Percentiles rank a stretch among this genome's conserved stretches.
Conservation (phyloP, 92 coral and sea anemone species). For the Metridium senile region DNA sequence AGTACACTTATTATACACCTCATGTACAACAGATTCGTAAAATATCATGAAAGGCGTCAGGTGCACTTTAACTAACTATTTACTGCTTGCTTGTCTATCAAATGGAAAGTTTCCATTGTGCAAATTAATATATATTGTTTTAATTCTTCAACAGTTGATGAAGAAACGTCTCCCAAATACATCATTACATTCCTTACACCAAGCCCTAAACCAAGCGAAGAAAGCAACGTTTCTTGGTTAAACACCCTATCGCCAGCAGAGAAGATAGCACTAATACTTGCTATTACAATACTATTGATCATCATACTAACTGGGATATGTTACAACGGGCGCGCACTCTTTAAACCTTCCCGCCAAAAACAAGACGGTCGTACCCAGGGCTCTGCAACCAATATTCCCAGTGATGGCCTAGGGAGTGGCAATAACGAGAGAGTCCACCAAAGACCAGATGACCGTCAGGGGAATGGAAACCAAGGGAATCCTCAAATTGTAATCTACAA, state of each 20-base stretch:
- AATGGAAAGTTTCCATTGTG: no score
- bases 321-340: conserved; percentile 21
- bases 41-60: no score
- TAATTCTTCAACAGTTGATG: neutral
- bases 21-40: no score
- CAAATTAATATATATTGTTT: no score
- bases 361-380: neutral
- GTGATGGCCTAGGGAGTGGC: neutral
- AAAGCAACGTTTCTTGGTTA: conserved; percentile 10
- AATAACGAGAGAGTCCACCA: neutral
- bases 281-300: conserved; percentile 20
- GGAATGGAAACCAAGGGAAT: neutral
- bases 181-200: neutral
- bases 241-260: conserved; percentile 34
- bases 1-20: no score
- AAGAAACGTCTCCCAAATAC: conserved; percentile 13
- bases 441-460: neutral
- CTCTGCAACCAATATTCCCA: neutral
- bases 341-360: neutral
- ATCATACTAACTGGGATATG: conserved; percentile 27
- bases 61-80: no score
- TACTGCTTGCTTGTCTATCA: no score
- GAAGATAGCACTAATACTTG: conserved; percentile 13
- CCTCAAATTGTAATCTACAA: conserved; percentile 17
- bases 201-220: neutral